Evolutionary conservation across 2,888 invertebrate species (phyloP).

Genomic region (Drosophila stalkeri): DNA sequence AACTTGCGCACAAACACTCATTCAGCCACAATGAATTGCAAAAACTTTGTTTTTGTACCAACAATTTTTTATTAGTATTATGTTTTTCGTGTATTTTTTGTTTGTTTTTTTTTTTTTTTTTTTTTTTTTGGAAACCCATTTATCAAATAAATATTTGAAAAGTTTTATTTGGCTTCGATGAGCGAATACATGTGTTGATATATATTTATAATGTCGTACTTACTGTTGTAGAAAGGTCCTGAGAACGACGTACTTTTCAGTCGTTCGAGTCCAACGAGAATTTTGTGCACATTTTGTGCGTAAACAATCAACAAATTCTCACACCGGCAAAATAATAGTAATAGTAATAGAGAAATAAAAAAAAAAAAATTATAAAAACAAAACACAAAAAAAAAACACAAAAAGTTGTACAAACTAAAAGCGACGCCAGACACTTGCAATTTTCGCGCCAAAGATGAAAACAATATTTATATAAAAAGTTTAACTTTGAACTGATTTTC

Average conservation of each 20-base stretch:
- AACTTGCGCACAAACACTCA: slow-evolving; percentile 6
- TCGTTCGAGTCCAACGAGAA: slow-evolving; percentile 74
- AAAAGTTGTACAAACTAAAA: slow-evolving; percentile 14
- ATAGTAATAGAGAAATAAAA: slow-evolving; percentile 4
- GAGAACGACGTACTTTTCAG: slow-evolving; percentile 74
- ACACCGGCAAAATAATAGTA: slow-evolving; percentile 40
- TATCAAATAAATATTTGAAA: slow-evolving; percentile 15
- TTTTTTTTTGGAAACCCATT: neutral
- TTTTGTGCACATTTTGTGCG: slow-evolving; percentile 79
- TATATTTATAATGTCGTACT: slow-evolving; percentile 25
- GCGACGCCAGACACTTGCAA: slow-evolving; percentile 13
- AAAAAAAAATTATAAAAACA: slow-evolving; percentile 15
- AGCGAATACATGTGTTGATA: too few relatives aligned
- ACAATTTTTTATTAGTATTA: neutral
- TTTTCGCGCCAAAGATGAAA: slow-evolving; percentile 13
- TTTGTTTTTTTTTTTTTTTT: neutral
- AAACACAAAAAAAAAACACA: slow-evolving; percentile 18
- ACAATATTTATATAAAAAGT: neutral
- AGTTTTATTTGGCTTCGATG: neutral
- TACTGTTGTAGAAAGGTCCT: slow-evolving; percentile 47
- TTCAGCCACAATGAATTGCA: slow-evolving; percentile 1
- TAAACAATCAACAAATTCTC: slow-evolving; percentile 50
- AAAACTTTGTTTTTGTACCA: slow-evolving; percentile 2
- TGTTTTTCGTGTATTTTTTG: neutral
- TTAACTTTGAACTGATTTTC: neutral